Percentiles rank a stretch among this genome's conserved stretches.
These are phyloP conservation scores for Magallana gigas DNA, from an alignment of 1,140 invertebrate species.

Conservation along the genomic window DNA sequence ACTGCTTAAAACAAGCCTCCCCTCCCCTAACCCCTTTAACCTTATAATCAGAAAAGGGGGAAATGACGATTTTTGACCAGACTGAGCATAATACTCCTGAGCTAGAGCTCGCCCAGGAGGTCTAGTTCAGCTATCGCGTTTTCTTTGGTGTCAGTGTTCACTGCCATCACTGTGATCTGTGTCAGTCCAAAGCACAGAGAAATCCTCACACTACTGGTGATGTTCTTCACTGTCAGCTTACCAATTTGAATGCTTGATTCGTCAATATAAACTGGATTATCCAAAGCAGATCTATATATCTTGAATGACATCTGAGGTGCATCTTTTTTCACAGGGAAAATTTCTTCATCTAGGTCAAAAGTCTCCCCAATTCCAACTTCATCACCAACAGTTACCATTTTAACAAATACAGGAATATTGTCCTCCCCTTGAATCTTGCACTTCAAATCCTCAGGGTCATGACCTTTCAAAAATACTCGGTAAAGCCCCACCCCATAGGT, in stretches of 20 bases:
- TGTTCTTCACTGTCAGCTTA: not conserved
- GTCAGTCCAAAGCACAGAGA: constrained; percentile 17
- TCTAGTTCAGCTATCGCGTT: not conserved
- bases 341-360: constrained; percentile 29
- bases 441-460: constrained; percentile 21
- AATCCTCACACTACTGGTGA: not conserved
- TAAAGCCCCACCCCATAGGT: constrained; percentile 42
- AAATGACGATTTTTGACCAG: too few species aligned
- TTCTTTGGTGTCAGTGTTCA: not conserved
- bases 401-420: not conserved
- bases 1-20: too few species aligned
- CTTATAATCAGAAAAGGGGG: too few species aligned
- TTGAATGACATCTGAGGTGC: constrained; percentile 82
- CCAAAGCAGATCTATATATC: constrained; percentile 80
- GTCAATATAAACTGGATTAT: constrained; percentile 81
- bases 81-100: too few species aligned
- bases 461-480: constrained; percentile 18
- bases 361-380: constrained; percentile 20
- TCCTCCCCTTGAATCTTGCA: not conserved
- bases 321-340: constrained; percentile 78
- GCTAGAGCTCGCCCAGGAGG: not conserved
- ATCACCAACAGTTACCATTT: constrained; percentile 41
- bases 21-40: too few species aligned
- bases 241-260: constrained; percentile 76
- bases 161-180: not conserved